Evolutionary conservation across 2,888 invertebrate genomes (phyloP).

Genomic region (Caenorhabditis sinica): DNA sequence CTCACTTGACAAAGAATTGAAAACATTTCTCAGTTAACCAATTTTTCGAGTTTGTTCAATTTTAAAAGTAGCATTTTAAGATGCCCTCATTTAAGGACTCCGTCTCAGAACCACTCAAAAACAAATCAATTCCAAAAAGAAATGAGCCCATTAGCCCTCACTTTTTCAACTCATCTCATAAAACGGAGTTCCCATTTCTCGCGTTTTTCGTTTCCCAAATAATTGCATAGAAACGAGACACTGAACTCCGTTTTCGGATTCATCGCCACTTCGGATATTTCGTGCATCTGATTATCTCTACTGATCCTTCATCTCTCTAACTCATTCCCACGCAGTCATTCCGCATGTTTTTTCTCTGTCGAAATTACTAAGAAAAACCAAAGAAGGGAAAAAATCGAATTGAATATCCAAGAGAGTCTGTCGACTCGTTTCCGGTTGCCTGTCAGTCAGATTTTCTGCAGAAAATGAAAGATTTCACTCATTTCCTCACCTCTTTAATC

Average conservation of each 20-base stretch:
- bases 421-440: slow-evolving; percentile 15
- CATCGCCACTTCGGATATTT: neutral
- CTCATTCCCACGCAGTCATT: slow-evolving; percentile 50
- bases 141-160: neutral
- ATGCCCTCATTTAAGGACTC: too few relatives aligned
- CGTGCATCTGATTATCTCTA: slow-evolving; percentile 34
- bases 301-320: slow-evolving; percentile 11
- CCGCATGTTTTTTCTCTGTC: slow-evolving; percentile 18
- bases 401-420: neutral
- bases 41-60: too few relatives aligned
- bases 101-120: neutral
- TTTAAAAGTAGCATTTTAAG: too few relatives aligned
- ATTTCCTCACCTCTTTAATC: slow-evolving; percentile 52
- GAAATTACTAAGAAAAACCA: slow-evolving; percentile 20
- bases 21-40: neutral
- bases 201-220: slow-evolving; percentile 1
- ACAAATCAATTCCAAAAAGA: neutral
- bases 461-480: slow-evolving; percentile 51
- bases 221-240: slow-evolving; percentile 31
- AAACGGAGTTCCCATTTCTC: neutral
- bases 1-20: too few relatives aligned
- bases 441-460: slow-evolving; percentile 15
- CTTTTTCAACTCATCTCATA: slow-evolving; percentile 19
- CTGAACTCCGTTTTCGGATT: neutral
- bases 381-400: neutral